Conservation (phyloP, 2,888 invertebrate genomes). For the Cephalotes varians region DNA sequence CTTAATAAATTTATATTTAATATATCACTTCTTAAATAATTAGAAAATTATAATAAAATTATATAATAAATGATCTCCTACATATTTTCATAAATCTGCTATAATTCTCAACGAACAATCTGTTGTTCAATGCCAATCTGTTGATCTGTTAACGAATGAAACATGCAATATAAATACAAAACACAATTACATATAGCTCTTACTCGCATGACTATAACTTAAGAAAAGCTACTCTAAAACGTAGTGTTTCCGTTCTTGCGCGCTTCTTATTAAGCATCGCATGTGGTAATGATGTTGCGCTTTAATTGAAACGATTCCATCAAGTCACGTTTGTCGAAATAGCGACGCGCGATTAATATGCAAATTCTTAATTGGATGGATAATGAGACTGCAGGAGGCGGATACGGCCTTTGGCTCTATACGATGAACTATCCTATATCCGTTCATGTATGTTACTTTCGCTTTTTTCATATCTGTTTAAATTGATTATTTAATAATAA, state of each 20-base stretch:
- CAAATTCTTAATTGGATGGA: constrained; percentile 78
- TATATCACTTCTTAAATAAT: background rate
- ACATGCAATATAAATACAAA: constrained; percentile 6
- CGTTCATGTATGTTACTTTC: background rate
- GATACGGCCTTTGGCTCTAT: constrained; percentile 12
- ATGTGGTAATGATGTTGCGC: constrained; percentile 38
- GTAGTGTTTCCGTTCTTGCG: constrained; percentile 47
- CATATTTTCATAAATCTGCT: background rate
- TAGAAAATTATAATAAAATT: background rate
- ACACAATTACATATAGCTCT: background rate
- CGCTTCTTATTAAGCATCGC: constrained; percentile 18
- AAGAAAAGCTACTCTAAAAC: constrained; percentile 1
- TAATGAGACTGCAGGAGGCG: constrained; percentile 71
- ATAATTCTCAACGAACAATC: background rate
- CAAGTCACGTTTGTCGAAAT: constrained; percentile 72
- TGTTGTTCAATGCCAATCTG: background rate
- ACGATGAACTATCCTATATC: background rate
- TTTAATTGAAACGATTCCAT: constrained; percentile 77
- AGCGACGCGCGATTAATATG: constrained; percentile 73
- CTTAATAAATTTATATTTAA: background rate
- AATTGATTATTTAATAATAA: background rate
- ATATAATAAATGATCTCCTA: background rate
- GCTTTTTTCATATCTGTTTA: background rate
- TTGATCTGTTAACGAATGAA: constrained; percentile 4
- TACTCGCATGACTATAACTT: constrained; percentile 7